Conservation (phyloP, 2,888 invertebrate genomes). For the Reticulitermes lucifugus region DNA sequence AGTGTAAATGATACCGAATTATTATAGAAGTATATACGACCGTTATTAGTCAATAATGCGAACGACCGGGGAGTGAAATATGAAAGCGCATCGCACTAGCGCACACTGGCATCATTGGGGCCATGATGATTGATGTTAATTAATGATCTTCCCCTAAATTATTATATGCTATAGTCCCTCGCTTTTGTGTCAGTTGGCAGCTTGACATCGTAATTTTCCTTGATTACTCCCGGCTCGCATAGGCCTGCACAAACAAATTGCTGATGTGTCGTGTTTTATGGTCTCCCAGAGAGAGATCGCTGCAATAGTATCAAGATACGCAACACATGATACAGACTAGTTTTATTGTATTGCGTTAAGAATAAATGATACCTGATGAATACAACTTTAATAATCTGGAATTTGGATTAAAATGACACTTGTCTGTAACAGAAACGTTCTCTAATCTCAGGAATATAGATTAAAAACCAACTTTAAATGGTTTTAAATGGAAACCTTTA, state of each 20-base stretch:
- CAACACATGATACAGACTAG: too few species aligned
- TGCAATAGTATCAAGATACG: slow-evolving; percentile 6
- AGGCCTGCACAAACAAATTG: slow-evolving; percentile 33
- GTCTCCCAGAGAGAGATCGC: slow-evolving; percentile 28
- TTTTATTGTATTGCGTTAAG: too few species aligned
- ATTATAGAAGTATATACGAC: slow-evolving; percentile 42
- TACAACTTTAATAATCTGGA: too few species aligned
- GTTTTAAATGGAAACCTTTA: too few species aligned
- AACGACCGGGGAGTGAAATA: slow-evolving; percentile 35
- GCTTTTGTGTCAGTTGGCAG: slow-evolving; percentile 43
- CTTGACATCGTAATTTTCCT: slow-evolving; percentile 44
- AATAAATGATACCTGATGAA: too few species aligned
- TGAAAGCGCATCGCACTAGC: slow-evolving; percentile 39
- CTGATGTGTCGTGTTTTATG: slow-evolving; percentile 40
- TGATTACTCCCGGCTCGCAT: slow-evolving; percentile 39
- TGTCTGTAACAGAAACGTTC: too few species aligned
- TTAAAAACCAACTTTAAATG: too few species aligned
- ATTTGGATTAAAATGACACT: too few species aligned
- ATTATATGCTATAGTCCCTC: slow-evolving; percentile 39
- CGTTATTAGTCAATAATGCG: slow-evolving; percentile 43
- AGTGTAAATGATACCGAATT: slow-evolving; percentile 43
- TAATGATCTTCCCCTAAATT: slow-evolving; percentile 44
- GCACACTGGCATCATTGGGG: slow-evolving; percentile 31
- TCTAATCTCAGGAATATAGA: too few species aligned
- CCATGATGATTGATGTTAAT: slow-evolving; percentile 43